Evolutionary conservation across 2,888 invertebrate genomes (phyloP).

Genomic region (Hypomecis atomaria): DNA sequence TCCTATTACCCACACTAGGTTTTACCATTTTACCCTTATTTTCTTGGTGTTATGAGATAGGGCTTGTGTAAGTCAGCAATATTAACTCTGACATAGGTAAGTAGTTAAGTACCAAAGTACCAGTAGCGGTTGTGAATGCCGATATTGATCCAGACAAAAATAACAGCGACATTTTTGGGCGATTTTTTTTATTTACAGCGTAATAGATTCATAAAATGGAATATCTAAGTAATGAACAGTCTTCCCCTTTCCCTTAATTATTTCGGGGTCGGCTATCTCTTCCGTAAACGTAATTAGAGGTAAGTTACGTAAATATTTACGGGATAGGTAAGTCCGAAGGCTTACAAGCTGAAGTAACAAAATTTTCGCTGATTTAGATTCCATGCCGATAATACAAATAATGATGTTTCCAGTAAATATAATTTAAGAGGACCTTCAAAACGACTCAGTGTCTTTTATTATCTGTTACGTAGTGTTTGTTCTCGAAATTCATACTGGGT

Average conservation of each 20-base stretch:
- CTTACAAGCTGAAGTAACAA: slow-evolving; percentile 25
- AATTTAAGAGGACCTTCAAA: background rate
- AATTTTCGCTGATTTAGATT: slow-evolving; percentile 23
- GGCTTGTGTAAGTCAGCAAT: slow-evolving; percentile 7
- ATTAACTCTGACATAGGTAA: slow-evolving; percentile 4
- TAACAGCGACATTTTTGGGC: background rate
- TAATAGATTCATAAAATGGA: slow-evolving; percentile 33
- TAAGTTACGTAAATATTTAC: slow-evolving; percentile 43
- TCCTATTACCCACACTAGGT: slow-evolving; percentile 17
- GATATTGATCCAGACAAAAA: background rate
- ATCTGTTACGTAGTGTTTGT: no score
- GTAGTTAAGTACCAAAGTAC: background rate
- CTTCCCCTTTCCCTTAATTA: slow-evolving; percentile 38
- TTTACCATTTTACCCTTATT: slow-evolving; percentile 19
- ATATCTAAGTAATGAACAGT: slow-evolving; percentile 40
- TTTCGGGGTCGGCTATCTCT: slow-evolving; percentile 41
- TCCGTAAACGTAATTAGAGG: slow-evolving; percentile 44
- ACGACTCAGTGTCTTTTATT: no score
- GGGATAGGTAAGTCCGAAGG: slow-evolving; percentile 35
- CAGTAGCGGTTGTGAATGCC: background rate
- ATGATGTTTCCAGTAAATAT: background rate
- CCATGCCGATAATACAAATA: slow-evolving; percentile 9
- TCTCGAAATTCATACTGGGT: no score
- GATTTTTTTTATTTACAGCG: slow-evolving; percentile 12
- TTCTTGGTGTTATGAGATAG: slow-evolving; percentile 16